A percentile compares a stretch with the other conserved stretches of the same genome.
Conservation (phyloP, 2,113 vertebrate genomes). For the Garra rufa region DNA sequence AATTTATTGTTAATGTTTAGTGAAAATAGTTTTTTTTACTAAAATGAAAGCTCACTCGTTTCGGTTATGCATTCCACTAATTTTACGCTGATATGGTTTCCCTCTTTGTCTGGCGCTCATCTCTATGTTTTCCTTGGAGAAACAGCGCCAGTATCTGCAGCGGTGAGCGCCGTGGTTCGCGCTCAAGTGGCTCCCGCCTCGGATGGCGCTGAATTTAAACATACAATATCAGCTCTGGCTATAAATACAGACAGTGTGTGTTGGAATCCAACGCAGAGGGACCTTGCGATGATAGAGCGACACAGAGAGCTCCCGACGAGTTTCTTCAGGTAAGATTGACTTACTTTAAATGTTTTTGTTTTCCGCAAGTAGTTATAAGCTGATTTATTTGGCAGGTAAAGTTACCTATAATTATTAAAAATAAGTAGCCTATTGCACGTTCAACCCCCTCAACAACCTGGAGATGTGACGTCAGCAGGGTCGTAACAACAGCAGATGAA, state of each 20-base stretch:
- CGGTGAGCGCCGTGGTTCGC: slow-evolving; percentile 54
- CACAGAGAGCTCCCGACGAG: neutral
- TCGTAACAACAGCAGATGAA: slow-evolving; percentile 64
- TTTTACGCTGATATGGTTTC: neutral
- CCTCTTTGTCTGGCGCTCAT: neutral
- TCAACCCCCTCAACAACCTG: slow-evolving; percentile 53
- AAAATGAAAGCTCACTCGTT: neutral
- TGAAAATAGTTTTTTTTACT: too few relatives aligned
- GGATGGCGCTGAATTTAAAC: slow-evolving; percentile 55
- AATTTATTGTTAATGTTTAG: neutral
- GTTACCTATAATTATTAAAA: neutral
- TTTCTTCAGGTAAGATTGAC: neutral
- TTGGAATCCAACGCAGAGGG: slow-evolving; percentile 1
- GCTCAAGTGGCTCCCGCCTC: slow-evolving; percentile 54
- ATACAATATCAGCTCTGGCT: slow-evolving; percentile 18
- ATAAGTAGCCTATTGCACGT: neutral
- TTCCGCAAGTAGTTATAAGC: neutral
- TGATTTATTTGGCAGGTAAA: neutral
- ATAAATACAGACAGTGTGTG: slow-evolving; percentile 54
- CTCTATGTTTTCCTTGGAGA: neutral
- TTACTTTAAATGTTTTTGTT: neutral
- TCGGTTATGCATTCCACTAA: neutral
- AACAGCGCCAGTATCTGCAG: slow-evolving; percentile 1
- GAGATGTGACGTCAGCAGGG: slow-evolving; percentile 51
- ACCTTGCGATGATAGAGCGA: neutral